Base-by-base conservation (phyloP, 2,113 vertebrate genomes). In the Apodemus speciosus region DNA sequence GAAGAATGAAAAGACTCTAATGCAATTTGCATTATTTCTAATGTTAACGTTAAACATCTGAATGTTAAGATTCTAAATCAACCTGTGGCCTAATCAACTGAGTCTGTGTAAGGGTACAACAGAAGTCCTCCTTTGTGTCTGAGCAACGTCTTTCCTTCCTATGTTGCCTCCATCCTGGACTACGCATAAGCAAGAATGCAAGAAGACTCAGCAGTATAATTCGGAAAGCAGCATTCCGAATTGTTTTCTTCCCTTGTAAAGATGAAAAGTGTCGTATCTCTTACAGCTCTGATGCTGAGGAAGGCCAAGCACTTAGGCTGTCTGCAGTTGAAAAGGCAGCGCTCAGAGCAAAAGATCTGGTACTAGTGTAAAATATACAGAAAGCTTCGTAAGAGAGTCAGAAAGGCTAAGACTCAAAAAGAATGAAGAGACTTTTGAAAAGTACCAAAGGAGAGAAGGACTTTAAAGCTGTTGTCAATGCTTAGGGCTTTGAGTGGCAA, bases 341-440 rank as follows among this genome's bases (percentile, higher is more conserved):
- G 7, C 60, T 83, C n/a, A 53, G 46, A 80, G 53, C 56, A 49
- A 88, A 77, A 76, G 83, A 32, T 46, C 73, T 18, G 23, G 20
- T 3, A 43, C 20, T 35, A 46, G 11, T 64, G 10, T 3, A 30
- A 68, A 64, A 80, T 38, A 25, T 13, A 27, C 8, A 80, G 83
- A 77, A 64, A 58, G 3, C 49, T 83, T 30, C 3, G 0, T 32
- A 88, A 93, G 84, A 75, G 56, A 88, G 40, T 66, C 71, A 87
- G 35, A 56, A 60, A 92, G 62, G 90, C 56, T 30, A 69, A 93
- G 66, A 72, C 56, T 69, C 85, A 73, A 85, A 80, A 51, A 69
- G 49, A 92, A 83, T 3, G 40, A 75, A 81, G 81, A 58, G 88
- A 51, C 14, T 88, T 95, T 51, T 91, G 71, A 89, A 85, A 95